Conservation (phyloP, 1,140 invertebrate genomes). For the Meloidogyne floridensis region DNA sequence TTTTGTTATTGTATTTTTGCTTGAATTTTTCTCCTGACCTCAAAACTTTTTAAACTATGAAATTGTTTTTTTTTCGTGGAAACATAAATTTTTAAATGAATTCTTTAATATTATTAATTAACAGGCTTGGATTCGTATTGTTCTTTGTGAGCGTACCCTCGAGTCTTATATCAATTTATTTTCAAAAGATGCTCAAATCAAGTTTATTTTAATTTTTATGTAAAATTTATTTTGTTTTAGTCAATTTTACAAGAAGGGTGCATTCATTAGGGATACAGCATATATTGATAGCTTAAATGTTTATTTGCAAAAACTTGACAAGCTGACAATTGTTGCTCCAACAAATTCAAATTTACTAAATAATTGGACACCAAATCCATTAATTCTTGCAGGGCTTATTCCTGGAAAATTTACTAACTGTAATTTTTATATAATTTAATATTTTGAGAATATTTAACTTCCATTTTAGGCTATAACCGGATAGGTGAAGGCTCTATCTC, state of each 20-base stretch:
- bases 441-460: neutral
- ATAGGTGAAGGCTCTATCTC: neutral
- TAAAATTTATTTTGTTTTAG: conserved; percentile 45
- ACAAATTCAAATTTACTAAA: conserved; percentile 58
- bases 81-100: no score
- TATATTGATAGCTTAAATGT: conserved; percentile 51
- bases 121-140: conserved; percentile 60
- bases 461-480: neutral
- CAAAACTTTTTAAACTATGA: no score
- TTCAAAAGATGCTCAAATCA: conserved; percentile 43
- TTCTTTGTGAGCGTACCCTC: conserved; percentile 58
- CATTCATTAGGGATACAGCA: conserved; percentile 58
- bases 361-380: conserved; percentile 61
- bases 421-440: neutral
- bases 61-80: no score
- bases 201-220: conserved; percentile 10
- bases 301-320: conserved; percentile 48
- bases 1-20: no score
- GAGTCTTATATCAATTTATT: conserved; percentile 50
- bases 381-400: conserved; percentile 60
- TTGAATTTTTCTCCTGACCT: no score
- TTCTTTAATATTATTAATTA: neutral
- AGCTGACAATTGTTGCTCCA: conserved; percentile 45
- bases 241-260: conserved; percentile 55
- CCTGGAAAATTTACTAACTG: neutral